Evolutionary conservation across 1,140 invertebrate species (phyloP), one percentile per base, ranked within the genome.

Genomic region (Drosophila baimaii): DNA sequence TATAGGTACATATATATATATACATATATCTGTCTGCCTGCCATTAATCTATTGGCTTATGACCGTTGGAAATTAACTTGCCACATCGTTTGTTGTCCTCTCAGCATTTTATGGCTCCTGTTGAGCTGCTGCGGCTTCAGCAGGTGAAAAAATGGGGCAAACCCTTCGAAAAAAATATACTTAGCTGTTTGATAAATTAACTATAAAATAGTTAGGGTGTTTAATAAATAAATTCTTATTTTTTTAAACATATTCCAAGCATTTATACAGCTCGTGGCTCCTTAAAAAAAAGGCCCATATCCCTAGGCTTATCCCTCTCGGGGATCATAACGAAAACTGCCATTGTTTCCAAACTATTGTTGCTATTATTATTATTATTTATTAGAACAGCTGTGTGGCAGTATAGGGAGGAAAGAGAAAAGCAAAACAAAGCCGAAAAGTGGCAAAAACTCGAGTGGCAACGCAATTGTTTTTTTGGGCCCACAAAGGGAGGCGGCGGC

Each of bases 41-140:
- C 62, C 54, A 84, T 84, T 84, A 84, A 84, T 84, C 81, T 84
- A 84, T 84, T 77, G 77, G 70, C 62, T 85, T 84, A 85, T 64
- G 61, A 59, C 57, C 71, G 71, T 29, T 58, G 44, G 55, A 80
- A 84, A 84, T 84, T 84, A 84, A 84, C 77, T 84, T 84, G 81
- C 81, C 81, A 84, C 81, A 84, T 84, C 81, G 72, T 84, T 85
- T 85, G 27, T 52, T 51, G 51, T 31, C 63, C 57, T 21, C 15
- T n/a, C 33, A 35, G 72, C 39, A 52, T 47, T 66, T 41, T 69
- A 79, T 54, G 77, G 12, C 57, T 68, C 41, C 43, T 43, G 43
- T 41, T 54, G 39, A n/a, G 49, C 39, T 51, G 19, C 15, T 65
- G 61, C 51, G 37, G 29, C 37, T 57, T 35, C 25, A 46, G 63